phyloP scores from a whole-genome alignment of 2,888 invertebrate genomes.

The Calephelis perditalis region DNA sequence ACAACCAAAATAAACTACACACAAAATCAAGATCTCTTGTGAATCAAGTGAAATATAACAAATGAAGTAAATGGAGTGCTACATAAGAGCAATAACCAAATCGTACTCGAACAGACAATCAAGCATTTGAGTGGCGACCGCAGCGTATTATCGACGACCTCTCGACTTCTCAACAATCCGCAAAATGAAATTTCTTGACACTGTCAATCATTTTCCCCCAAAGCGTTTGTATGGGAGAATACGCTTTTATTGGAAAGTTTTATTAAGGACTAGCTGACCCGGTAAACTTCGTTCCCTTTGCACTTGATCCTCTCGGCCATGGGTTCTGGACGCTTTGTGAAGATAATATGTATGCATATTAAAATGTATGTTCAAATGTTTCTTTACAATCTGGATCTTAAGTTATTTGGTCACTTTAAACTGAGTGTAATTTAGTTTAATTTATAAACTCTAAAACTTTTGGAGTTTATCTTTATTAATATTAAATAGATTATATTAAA shows the following conservation, averaged over 20 bases:
- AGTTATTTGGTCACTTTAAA: no score
- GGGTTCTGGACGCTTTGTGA: no score
- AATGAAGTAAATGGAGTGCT: slow-evolving; percentile 65
- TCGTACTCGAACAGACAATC: slow-evolving; percentile 55
- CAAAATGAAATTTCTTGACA: slow-evolving; percentile 74
- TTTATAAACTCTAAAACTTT: no score
- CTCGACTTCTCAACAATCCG: slow-evolving; percentile 73
- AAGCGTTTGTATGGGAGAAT: slow-evolving; percentile 19
- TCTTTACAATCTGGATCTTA: no score
- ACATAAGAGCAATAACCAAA: slow-evolving; percentile 54
- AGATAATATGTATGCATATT: no score
- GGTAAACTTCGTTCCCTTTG: no score
- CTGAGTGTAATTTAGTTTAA: no score
- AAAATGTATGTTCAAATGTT: no score
- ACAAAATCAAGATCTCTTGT: slow-evolving; percentile 34
- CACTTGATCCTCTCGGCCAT: no score
- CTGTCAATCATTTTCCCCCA: slow-evolving; percentile 76
- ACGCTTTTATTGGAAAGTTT: slow-evolving; percentile 12
- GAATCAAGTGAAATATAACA: slow-evolving; percentile 42
- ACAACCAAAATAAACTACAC: neutral
- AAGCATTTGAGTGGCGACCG: slow-evolving; percentile 42
- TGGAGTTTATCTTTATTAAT: no score
- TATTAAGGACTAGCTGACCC: no score
- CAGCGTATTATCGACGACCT: slow-evolving; percentile 54
- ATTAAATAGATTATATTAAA: no score